Conservation (phyloP, 2,888 invertebrate genomes). For the Tiliacea citrago region DNA sequence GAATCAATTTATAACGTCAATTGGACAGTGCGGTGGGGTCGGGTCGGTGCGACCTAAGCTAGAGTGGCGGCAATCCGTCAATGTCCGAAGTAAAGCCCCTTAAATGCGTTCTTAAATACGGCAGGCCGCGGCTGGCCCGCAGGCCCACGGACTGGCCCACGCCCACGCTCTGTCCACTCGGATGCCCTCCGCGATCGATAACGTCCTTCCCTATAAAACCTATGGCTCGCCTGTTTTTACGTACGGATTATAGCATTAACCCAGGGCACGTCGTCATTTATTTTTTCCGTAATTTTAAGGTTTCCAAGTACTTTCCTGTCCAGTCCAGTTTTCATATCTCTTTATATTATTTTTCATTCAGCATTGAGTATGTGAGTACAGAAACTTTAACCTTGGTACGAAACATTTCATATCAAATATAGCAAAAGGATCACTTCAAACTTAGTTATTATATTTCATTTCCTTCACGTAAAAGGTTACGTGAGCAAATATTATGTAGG, state of each 20-base stretch:
- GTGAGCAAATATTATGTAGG: conserved; percentile 45
- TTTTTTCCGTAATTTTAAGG: conserved; percentile 27
- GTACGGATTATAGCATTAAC: conserved; percentile 41
- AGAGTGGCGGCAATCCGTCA: conserved; percentile 84
- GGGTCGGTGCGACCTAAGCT: conserved; percentile 73
- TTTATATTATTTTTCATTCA: conserved; percentile 31
- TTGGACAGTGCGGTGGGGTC: conserved; percentile 74
- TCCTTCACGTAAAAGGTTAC: conserved; percentile 47
- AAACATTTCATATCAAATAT: conserved; percentile 41
- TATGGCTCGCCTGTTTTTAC: conserved; percentile 60
- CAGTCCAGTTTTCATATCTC: conserved; percentile 8
- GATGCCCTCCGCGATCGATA: conserved; percentile 77
- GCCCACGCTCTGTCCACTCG: conserved; percentile 76
- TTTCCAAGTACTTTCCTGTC: conserved; percentile 8
- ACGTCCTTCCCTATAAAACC: conserved; percentile 69
- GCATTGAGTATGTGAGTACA: conserved; percentile 5
- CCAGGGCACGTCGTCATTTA: conserved; percentile 30
- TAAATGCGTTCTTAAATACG: conserved; percentile 86
- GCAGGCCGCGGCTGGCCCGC: conserved; percentile 61
- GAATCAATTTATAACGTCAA: conserved; percentile 80
- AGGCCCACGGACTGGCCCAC: conserved; percentile 59
- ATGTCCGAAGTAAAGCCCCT: conserved; percentile 85
- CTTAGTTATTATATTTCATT: conserved; percentile 51
- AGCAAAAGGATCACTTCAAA: conserved; percentile 49
- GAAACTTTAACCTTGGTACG: conserved; percentile 6